These are phyloP conservation scores for Chaenodraco wilsoni DNA, from an alignment of 2,797 vertebrate species.

Conservation along the genomic window DNA sequence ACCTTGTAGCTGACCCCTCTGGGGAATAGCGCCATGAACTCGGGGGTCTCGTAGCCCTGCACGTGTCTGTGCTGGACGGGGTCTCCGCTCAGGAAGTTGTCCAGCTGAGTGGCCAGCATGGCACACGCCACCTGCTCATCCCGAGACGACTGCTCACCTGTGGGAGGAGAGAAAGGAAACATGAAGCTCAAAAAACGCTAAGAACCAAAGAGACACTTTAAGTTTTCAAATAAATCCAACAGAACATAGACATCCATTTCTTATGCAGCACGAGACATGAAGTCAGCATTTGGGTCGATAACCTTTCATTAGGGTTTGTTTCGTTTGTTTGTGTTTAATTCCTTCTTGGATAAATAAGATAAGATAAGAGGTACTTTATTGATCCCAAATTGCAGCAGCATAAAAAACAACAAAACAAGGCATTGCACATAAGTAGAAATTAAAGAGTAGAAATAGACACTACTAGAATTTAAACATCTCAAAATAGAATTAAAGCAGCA, in stretches of 20 bases:
- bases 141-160: constrained; percentile 89
- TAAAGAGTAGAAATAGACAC: too few relatives aligned
- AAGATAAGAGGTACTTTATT: too few relatives aligned
- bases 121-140: constrained; percentile 92
- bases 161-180: neutral
- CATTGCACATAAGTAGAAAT: too few relatives aligned
- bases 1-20: constrained; percentile 92
- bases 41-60: constrained; percentile 88
- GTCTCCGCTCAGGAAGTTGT: constrained; percentile 87
- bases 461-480: too few relatives aligned
- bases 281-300: neutral
- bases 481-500: too few relatives aligned
- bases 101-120: constrained; percentile 90
- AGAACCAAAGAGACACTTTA: too few relatives aligned
- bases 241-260: neutral
- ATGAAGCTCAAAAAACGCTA: too few relatives aligned
- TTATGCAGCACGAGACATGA: neutral
- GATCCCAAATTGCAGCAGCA: too few relatives aligned
- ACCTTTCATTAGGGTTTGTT: neutral
- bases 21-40: constrained; percentile 92
- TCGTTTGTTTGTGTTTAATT: too few relatives aligned
- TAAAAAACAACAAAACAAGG: too few relatives aligned
- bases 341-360: too few relatives aligned
- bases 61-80: constrained; percentile 89
- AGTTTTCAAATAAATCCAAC: too few relatives aligned